Evolutionary conservation across 2,797 vertebrate species (phyloP).

Genomic region (Mormyrops attenuatus): DNA sequence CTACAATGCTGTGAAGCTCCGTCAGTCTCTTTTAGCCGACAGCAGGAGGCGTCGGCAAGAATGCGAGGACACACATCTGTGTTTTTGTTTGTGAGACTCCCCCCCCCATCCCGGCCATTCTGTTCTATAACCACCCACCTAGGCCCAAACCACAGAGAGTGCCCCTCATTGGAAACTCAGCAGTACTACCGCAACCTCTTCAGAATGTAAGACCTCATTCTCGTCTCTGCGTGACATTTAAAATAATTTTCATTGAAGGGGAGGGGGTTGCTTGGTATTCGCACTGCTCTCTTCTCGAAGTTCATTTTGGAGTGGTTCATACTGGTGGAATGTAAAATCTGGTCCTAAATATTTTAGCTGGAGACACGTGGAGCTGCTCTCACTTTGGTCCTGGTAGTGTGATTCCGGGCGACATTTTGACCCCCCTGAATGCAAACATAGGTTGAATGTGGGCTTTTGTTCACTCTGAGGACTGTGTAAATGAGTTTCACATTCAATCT

Average conservation of each 20-base stretch:
- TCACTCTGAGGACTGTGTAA: background rate
- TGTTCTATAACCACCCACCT: background rate
- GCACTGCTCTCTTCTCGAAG: conserved; percentile 28
- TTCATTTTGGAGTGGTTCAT: conserved; percentile 43
- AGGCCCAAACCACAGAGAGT: background rate
- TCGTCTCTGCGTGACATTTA: conserved; percentile 25
- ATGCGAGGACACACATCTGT: background rate
- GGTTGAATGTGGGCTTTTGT: background rate
- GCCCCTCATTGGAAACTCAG: background rate
- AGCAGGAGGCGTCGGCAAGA: background rate
- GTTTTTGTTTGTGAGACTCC: background rate
- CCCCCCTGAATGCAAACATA: conserved; percentile 32
- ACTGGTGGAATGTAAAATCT: conserved; percentile 39
- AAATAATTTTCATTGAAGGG: conserved; percentile 37
- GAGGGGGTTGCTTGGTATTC: conserved; percentile 36
- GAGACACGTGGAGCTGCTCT: conserved; percentile 43
- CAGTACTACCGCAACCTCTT: background rate
- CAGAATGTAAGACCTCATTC: conserved; percentile 32
- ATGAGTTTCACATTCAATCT: background rate
- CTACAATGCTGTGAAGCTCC: background rate
- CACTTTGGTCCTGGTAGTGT: conserved; percentile 49
- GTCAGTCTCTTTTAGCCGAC: too few relatives aligned
- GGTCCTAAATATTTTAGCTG: conserved; percentile 48
- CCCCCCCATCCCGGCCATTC: background rate
- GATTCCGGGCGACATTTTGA: conserved; percentile 30